Percentiles rank a stretch among this genome's conserved stretches.
Conservation (phyloP, 2,113 vertebrate species). For the Toxotes chatareus region DNA sequence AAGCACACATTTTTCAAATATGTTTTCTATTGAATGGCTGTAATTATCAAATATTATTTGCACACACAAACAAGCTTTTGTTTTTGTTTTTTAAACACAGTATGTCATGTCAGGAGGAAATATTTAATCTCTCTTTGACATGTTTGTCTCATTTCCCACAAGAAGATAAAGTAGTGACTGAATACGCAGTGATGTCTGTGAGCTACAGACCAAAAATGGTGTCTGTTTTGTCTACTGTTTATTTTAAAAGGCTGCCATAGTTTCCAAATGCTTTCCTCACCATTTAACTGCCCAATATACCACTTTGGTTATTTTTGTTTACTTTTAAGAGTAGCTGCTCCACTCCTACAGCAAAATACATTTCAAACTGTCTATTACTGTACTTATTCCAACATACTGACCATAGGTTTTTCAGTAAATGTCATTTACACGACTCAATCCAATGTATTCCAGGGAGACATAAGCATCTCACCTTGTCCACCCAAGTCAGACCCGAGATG, state of each 20-base stretch:
- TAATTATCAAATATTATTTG: not conserved
- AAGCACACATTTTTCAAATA: not conserved
- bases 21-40: not conserved
- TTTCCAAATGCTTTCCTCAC: not conserved
- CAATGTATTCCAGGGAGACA: not conserved
- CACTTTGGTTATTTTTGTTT: not conserved
- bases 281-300: not conserved
- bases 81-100: too few relatives aligned
- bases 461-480: conserved; percentile 89
- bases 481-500: conserved; percentile 90
- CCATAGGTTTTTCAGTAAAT: not conserved
- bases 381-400: not conserved
- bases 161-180: not conserved
- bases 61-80: not conserved
- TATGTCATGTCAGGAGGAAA: too few relatives aligned
- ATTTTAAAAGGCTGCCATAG: not conserved
- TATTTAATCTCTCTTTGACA: too few relatives aligned
- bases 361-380: conserved; percentile 10
- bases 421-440: not conserved
- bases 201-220: not conserved
- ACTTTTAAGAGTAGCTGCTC: too few relatives aligned
- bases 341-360: not conserved
- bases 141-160: not conserved
- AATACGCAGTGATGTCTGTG: not conserved
- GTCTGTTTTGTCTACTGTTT: not conserved